Conservation (phyloP, 2,797 vertebrate genomes). For the Spinus pinus region DNA sequence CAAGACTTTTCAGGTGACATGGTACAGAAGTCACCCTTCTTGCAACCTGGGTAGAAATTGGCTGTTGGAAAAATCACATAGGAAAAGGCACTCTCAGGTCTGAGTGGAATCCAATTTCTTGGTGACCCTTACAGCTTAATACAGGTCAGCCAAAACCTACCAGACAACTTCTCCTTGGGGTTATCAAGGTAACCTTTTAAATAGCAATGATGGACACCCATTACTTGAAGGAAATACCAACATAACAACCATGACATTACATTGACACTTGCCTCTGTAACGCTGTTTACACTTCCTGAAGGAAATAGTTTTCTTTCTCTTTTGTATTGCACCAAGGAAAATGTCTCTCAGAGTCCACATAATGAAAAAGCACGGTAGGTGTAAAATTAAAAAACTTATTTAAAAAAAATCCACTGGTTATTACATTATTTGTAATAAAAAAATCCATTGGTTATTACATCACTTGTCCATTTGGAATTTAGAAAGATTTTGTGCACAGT, state of each 20-base stretch:
- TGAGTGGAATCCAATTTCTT: not conserved
- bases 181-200: not conserved
- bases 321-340: not conserved
- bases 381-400: not conserved
- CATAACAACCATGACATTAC: not conserved
- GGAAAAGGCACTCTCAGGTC: not conserved
- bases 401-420: not conserved
- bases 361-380: not conserved
- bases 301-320: not conserved
- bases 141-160: not conserved
- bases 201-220: not conserved
- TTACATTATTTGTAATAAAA: not conserved
- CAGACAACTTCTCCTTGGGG: not conserved
- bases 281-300: not conserved
- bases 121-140: not conserved
- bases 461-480: not conserved
- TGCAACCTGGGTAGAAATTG: not conserved
- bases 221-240: not conserved
- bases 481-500: not conserved
- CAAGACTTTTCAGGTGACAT: not conserved
- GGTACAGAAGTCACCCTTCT: not conserved
- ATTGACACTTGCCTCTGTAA: not conserved
- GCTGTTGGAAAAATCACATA: not conserved
- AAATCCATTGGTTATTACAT: not conserved
- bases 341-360: not conserved